Conservation (phyloP, 2,113 vertebrate species). For the Crocuta crocuta region DNA sequence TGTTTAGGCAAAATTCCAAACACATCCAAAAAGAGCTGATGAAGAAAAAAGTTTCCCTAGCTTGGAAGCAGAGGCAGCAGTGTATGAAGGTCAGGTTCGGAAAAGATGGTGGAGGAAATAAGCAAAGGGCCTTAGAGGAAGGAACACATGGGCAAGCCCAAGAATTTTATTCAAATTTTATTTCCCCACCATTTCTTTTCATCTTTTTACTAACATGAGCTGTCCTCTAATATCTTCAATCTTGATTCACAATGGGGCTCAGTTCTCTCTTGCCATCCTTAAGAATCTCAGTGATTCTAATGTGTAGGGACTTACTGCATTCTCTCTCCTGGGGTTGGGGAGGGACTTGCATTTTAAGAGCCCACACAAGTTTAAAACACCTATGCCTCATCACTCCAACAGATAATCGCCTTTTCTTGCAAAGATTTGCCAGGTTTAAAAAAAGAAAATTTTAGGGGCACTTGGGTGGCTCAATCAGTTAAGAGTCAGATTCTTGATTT, state of each 20-base stretch:
- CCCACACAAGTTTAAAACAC: background rate
- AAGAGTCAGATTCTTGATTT: no score
- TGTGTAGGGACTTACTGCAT: background rate
- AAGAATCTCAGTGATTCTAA: background rate
- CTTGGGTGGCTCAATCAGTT: no score
- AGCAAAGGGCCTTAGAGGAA: background rate
- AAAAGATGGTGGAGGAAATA: background rate
- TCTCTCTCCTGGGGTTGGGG: background rate
- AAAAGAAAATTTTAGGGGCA: background rate
- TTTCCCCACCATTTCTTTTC: background rate
- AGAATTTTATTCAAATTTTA: background rate
- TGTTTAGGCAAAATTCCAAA: conserved; percentile 74
- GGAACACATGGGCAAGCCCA: background rate
- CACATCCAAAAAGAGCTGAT: conserved; percentile 3
- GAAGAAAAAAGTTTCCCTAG: background rate
- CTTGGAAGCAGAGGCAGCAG: background rate
- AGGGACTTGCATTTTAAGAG: background rate
- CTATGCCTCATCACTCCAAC: background rate
- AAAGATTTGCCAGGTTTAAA: background rate
- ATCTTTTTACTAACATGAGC: background rate
- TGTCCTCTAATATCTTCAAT: background rate
- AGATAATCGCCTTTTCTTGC: background rate
- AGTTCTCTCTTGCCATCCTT: background rate
- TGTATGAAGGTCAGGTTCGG: background rate
- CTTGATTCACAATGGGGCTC: background rate